These are phyloP conservation scores for Nibea coibor DNA, from an alignment of 2,113 vertebrate genomes.

Conservation along the genomic window DNA sequence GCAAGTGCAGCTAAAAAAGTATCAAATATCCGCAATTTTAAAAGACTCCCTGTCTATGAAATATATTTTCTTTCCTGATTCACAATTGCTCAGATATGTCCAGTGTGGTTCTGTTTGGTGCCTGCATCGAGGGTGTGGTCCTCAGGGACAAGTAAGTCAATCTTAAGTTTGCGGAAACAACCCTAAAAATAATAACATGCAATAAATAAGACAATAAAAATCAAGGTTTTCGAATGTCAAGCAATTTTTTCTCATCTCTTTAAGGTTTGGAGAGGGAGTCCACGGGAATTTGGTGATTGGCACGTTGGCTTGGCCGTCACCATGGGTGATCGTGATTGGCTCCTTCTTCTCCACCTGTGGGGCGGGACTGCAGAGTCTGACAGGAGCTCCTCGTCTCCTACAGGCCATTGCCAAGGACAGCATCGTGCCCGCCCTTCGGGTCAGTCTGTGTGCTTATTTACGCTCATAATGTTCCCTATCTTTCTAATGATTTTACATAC, in stretches of 20 bases:
- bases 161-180: not conserved
- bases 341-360: constrained; percentile 99
- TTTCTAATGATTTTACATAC: not conserved
- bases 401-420: constrained; percentile 95
- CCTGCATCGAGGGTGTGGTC: constrained; percentile 95
- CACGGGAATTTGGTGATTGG: constrained; percentile 97
- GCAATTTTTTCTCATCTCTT: not conserved
- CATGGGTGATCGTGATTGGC: constrained; percentile 97
- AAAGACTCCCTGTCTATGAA: not conserved
- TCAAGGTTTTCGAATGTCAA: not conserved
- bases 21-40: constrained; percentile 1
- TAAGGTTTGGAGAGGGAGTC: constrained; percentile 95
- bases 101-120: constrained; percentile 92
- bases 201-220: not conserved
- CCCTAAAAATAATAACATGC: not conserved
- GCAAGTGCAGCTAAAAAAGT: not conserved
- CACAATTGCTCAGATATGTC: constrained; percentile 88
- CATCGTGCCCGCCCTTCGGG: constrained; percentile 96
- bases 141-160: constrained; percentile 94
- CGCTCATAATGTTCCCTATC: not conserved
- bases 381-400: constrained; percentile 93
- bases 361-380: constrained; percentile 96
- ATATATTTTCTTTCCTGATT: constrained; percentile 78
- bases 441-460: constrained; percentile 70
- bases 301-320: constrained; percentile 95